A percentile compares a stretch with the other conserved stretches of the same genome.
phyloP scores from a whole-genome alignment of 1,140 invertebrate species.

The Heliconius congener region DNA sequence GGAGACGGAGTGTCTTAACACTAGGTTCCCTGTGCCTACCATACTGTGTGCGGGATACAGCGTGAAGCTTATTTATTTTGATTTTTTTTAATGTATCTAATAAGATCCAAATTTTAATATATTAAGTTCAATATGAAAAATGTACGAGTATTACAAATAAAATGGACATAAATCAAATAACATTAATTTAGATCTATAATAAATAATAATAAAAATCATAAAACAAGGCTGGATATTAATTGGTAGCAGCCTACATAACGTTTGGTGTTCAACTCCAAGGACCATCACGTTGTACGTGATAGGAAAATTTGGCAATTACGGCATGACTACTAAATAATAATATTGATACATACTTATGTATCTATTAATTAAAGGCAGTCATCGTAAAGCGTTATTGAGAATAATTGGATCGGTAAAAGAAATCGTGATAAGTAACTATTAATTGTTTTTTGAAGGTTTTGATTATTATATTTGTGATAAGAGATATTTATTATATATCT shows the following conservation, averaged over 20 bases:
- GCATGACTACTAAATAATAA: neutral
- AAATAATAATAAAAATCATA: conserved; percentile 40
- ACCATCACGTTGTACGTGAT: conserved; percentile 59
- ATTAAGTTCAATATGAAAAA: neutral
- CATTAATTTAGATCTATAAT: conserved; percentile 30
- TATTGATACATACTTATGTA: neutral
- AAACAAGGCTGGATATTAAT: conserved; percentile 54
- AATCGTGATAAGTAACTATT: neutral
- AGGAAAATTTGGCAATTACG: conserved; percentile 31
- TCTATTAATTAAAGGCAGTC: neutral
- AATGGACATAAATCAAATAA: neutral
- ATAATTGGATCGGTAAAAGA: neutral
- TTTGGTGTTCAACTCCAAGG: conserved; percentile 40
- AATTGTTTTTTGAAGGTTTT: too few species aligned
- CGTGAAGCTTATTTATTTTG: too few species aligned
- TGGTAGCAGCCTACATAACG: conserved; percentile 38
- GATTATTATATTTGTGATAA: too few species aligned
- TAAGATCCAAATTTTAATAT: too few species aligned
- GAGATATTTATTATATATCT: too few species aligned
- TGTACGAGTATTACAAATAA: too few species aligned
- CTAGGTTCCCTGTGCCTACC: too few species aligned
- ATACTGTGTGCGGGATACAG: too few species aligned
- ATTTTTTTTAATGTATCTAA: too few species aligned
- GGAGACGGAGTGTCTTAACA: too few species aligned
- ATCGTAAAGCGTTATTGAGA: neutral